Evolutionary conservation across 1,140 invertebrate species (phyloP), one percentile per base, ranked within the genome.

Genomic region (Cotesia vestalis): DNA sequence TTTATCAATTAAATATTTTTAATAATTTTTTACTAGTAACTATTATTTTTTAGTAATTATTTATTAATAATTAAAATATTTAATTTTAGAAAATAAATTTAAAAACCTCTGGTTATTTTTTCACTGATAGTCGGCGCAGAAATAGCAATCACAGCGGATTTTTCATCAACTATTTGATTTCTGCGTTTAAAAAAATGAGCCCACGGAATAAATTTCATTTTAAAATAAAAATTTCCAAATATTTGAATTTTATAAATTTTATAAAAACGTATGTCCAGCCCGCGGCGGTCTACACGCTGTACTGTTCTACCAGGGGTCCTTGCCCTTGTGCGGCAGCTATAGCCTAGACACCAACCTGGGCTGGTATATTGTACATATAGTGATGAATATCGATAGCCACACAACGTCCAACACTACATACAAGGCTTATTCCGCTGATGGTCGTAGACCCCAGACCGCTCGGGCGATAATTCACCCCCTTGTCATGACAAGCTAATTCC

Each of bases 341-440:
- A 76, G 69, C 63, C 40, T 53, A 71, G 69, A 71, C 63, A 61
- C 40, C 12, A 14, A 20, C 14, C 36, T 63, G 4, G 52, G 35
- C 60, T 12, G 20, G 17, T 59, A 53, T 17, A 74, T 72, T 73
- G 20, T 63, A 77, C 68, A 73, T 81, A 80, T 80, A 79, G 78
- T 74, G 80, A 78, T 68, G 77, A 84, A 83, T 82, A 84, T 85
- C 82, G 83, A 85, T 84, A 85, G 79, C 79, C 74, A 75, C 72
- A 71, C 71, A 66, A 74, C 40, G 72, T 60, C 46, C 55, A 70
- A 71, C 61, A 59, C 14, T 12, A 75, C 60, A 69, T 27, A 27
- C 27, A 27, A 27, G 64, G 69, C 40, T 66, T 35, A 67, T 75
- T 66, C 4, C 38, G 34, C 53, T 9, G 53, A 76, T 75, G 75